phyloP scores from a whole-genome alignment of 2,888 invertebrate genomes.

The Calameuta idolon region DNA sequence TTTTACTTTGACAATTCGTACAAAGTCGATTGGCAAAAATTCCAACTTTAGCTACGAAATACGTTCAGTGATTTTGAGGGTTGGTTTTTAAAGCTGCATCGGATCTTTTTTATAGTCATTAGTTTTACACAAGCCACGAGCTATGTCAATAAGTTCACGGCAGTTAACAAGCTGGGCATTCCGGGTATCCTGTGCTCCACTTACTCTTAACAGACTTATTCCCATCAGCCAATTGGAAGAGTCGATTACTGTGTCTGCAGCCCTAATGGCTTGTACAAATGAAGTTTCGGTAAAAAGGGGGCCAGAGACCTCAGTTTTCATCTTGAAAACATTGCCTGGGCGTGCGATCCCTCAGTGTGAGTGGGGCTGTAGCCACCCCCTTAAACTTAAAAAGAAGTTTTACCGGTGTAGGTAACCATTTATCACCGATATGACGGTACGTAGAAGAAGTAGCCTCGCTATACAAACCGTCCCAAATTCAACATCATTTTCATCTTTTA shows the following conservation, averaged over 20 bases:
- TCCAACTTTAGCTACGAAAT: neutral
- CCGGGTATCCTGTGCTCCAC: conserved; percentile 2
- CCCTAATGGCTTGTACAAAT: conserved; percentile 52
- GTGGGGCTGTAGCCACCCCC: neutral
- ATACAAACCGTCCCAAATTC: conserved; percentile 42
- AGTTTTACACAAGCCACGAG: neutral
- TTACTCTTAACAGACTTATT: neutral
- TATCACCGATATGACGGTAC: conserved; percentile 43
- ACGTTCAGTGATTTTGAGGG: neutral
- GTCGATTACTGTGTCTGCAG: neutral
- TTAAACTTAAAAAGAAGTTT: neutral
- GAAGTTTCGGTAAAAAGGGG: conserved; percentile 49
- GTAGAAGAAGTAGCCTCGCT: conserved; percentile 16
- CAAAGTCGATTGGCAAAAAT: neutral
- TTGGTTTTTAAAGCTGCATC: neutral
- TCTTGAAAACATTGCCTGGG: conserved; percentile 1
- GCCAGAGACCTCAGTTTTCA: conserved; percentile 16
- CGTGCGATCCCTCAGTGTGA: neutral
- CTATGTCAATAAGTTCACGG: conserved; percentile 4
- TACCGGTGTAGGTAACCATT: conserved; percentile 38
- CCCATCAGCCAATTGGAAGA: neutral
- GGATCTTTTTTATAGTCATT: neutral
- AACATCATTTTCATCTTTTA: conserved; percentile 48
- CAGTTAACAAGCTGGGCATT: neutral
- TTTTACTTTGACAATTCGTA: no score